These are phyloP conservation scores for Gortyna flavago DNA, from an alignment of 2,888 invertebrate genomes.

Conservation along the genomic window DNA sequence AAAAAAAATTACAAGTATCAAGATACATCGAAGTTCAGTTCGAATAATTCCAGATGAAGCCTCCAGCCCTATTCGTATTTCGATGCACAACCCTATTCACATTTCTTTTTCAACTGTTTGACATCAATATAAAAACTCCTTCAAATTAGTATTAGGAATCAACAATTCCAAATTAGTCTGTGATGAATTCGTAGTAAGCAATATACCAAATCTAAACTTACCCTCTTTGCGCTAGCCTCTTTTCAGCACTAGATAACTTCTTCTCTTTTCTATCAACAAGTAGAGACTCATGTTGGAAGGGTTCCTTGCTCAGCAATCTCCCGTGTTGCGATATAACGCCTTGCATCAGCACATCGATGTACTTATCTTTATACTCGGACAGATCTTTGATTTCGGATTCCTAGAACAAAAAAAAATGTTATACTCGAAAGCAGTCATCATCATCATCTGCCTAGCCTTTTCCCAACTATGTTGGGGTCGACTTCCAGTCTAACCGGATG, in stretches of 20 bases:
- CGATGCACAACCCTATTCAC: no score
- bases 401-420: slow-evolving; percentile 65
- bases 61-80: no score
- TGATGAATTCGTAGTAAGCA: no score
- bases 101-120: no score
- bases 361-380: slow-evolving; percentile 92
- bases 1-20: no score
- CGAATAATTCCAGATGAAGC: not conserved
- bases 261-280: slow-evolving; percentile 98
- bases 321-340: slow-evolving; percentile 92
- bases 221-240: slow-evolving; percentile 96
- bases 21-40: not conserved
- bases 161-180: no score
- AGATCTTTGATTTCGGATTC: slow-evolving; percentile 95
- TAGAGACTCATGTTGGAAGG: slow-evolving; percentile 98
- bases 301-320: slow-evolving; percentile 93
- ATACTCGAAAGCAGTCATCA: not conserved
- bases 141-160: no score
- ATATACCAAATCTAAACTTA: slow-evolving; percentile 66
- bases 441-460: no score
- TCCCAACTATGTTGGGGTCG: no score
- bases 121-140: not conserved
- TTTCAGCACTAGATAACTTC: slow-evolving; percentile 97
- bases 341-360: slow-evolving; percentile 95
- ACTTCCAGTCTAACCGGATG: no score